These are phyloP conservation scores for Hucho hucho DNA, from an alignment of 2,113 vertebrate species.

Conservation along the genomic window DNA sequence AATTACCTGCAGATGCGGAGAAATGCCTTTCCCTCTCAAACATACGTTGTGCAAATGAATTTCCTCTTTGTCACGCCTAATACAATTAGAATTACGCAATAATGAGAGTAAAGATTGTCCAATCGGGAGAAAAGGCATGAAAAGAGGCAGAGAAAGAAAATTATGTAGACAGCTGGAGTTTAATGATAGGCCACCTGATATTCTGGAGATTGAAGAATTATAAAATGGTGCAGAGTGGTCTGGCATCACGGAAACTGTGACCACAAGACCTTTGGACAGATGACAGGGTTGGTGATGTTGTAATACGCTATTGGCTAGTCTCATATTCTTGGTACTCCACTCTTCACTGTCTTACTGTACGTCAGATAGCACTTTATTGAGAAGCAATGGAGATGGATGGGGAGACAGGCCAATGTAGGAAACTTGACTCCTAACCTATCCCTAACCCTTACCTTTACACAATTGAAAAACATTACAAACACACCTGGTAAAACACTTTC, in stretches of 20 bases:
- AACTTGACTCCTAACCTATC: too few species aligned
- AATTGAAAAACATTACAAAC: too few species aligned
- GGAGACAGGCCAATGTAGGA: too few species aligned
- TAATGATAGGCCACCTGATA: slow-evolving; percentile 30
- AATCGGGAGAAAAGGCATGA: slow-evolving; percentile 13
- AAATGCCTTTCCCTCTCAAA: slow-evolving; percentile 46
- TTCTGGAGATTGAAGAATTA: neutral
- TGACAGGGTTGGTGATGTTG: too few species aligned
- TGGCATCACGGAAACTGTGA: slow-evolving; percentile 22
- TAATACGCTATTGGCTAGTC: too few species aligned
- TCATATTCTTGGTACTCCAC: too few species aligned
- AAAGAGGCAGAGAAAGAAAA: neutral
- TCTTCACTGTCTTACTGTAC: too few species aligned
- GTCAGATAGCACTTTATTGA: too few species aligned
- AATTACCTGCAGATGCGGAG: slow-evolving; percentile 53
- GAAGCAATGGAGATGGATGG: too few species aligned
- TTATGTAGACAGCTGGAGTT: neutral
- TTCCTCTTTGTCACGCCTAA: slow-evolving; percentile 51
- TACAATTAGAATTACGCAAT: slow-evolving; percentile 54
- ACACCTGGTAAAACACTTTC: too few species aligned
- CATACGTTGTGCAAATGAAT: slow-evolving; percentile 53
- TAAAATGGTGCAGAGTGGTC: neutral
- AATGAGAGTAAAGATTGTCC: slow-evolving; percentile 50
- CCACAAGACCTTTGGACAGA: neutral
- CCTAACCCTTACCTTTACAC: too few species aligned